Base-by-base conservation (phyloP, 2,797 vertebrate species). In the Myripristis jacobus region DNA sequence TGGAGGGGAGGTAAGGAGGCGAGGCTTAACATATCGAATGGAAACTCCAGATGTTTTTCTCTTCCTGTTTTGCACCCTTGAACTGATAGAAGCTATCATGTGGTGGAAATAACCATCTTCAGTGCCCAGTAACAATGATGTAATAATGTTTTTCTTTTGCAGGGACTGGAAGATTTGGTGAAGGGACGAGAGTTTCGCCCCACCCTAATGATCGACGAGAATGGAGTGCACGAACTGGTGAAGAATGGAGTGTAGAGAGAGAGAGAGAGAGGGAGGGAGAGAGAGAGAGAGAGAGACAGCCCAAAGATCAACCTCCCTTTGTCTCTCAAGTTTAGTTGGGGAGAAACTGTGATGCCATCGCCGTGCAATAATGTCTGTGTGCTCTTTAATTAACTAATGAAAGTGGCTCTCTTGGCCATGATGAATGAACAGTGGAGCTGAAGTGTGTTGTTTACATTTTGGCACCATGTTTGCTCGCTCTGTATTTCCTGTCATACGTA, bases 1-100 rank as follows among this genome's bases (percentile, higher is more conserved):
- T 0, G 95, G 95, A 53, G 98, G 98, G 88, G 98, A 99, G 93
- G 98, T 99, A 93, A 94, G 94, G 44, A 51, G 51, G n/a, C 25
- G 11, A 9, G 22, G 38, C 31, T 46, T 21, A 8, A 1, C 13
- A 13, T 3, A 1, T 65, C 18, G 18, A 78, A 66, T 41, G 41
- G 9, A 58, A 66, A 57, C n/a, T 55, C 54, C 51, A 82, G 61
- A 76, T 84, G 77, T 64, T 70, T n/a, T 41, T 57, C 25, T 65
- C 8, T n/a, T 62, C 15, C 11, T 51, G 21, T 13, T 29, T 38
- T 29, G n/a, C 15, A 19, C 27, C 25, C 3, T 21, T 57, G 31
- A 5, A 31, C 34, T 6, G 4, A 25, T 46, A 43, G 38, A 24
- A 25, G 25, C 54, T 34, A 31, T 54, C 15, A 16, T 6, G 6